phyloP scores from a whole-genome alignment of 2,888 invertebrate species.

The Eulithis testata region DNA sequence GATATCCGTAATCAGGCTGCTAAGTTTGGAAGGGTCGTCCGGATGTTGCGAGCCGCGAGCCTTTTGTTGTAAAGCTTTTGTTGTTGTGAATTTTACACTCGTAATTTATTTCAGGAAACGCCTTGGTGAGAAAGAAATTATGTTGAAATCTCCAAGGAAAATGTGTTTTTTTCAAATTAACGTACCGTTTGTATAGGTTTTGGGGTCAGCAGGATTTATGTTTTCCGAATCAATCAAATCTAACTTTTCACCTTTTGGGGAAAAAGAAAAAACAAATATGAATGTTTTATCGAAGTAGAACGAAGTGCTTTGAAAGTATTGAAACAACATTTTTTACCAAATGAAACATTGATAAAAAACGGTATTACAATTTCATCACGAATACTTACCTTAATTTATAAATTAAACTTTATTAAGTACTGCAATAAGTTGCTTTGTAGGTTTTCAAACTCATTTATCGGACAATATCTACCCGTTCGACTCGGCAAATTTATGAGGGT shows the following conservation, averaged over 20 bases:
- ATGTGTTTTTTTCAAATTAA: slow-evolving; percentile 81
- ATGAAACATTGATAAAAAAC: too few relatives aligned
- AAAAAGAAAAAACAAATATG: slow-evolving; percentile 24
- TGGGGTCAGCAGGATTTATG: slow-evolving; percentile 56
- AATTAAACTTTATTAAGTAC: background rate
- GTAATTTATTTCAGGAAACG: slow-evolving; percentile 84
- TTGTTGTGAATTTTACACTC: slow-evolving; percentile 85
- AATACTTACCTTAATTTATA: too few relatives aligned
- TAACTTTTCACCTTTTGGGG: slow-evolving; percentile 27
- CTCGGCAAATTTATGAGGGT: slow-evolving; percentile 82
- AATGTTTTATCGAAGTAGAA: slow-evolving; percentile 21
- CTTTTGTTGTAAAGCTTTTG: slow-evolving; percentile 84
- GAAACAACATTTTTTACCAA: background rate
- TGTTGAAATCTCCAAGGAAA: slow-evolving; percentile 80
- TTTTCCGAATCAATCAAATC: slow-evolving; percentile 40
- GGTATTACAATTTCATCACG: too few relatives aligned
- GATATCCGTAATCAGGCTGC: slow-evolving; percentile 84
- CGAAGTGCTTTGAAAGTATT: slow-evolving; percentile 7
- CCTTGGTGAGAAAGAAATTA: slow-evolving; percentile 83
- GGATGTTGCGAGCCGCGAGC: slow-evolving; percentile 82
- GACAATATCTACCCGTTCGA: slow-evolving; percentile 73
- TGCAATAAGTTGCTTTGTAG: slow-evolving; percentile 42
- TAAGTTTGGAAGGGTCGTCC: slow-evolving; percentile 84
- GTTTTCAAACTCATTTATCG: slow-evolving; percentile 75
- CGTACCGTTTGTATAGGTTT: slow-evolving; percentile 70